Base-by-base conservation (phyloP, 2,888 invertebrate species). In the Mycogona germanica region DNA sequence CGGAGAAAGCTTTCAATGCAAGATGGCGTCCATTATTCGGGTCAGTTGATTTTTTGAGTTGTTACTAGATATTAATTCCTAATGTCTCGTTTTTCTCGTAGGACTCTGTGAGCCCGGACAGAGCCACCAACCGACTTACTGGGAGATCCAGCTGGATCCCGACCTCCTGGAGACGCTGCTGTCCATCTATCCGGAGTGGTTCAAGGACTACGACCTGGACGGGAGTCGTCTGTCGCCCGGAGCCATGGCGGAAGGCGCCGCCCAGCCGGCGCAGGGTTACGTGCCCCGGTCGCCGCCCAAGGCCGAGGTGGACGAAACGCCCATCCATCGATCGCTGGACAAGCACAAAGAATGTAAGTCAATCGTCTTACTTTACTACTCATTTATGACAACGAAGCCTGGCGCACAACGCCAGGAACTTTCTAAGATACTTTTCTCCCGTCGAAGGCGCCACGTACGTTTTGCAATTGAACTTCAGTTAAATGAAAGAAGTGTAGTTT, bases 291-390 rank as follows among this genome's bases (percentile, higher is more conserved):
- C 87, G 63, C 87, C 91, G 66, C 89, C 89, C 63, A 87, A 88
- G 73, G 87, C 87, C 68, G 81, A 87, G 72, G 88, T 95, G 66
- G 95, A 95, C 75, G 88, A 91, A 68, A 87, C 88, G 66, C 93
- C 93, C 47, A 78, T 95, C 65, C 87, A 88, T 68, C 84, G 87
- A 65, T 81, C 86, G 68, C 87, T 95, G 82, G 91, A 92, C 72
- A 89, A 88, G 72, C 95, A 95, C 73, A 95, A 95, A 78, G 92
- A 95, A 82, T 92, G 95, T 95, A 73, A 87, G 91, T 82, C n/a
- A n/a, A n/a, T n/a, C n/a, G n/a, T n/a, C n/a, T n/a, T n/a, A 67
- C 23, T 38, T n/a, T n/a, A n/a, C n/a, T n/a, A 23, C n/a, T 44
- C 25, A 3, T 44, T 6, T 44, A 3, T 35, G 35, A n/a, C 35